These are phyloP conservation scores for Thinocorus orbignyianus DNA, from an alignment of 2,113 vertebrate genomes.

Conservation along the genomic window DNA sequence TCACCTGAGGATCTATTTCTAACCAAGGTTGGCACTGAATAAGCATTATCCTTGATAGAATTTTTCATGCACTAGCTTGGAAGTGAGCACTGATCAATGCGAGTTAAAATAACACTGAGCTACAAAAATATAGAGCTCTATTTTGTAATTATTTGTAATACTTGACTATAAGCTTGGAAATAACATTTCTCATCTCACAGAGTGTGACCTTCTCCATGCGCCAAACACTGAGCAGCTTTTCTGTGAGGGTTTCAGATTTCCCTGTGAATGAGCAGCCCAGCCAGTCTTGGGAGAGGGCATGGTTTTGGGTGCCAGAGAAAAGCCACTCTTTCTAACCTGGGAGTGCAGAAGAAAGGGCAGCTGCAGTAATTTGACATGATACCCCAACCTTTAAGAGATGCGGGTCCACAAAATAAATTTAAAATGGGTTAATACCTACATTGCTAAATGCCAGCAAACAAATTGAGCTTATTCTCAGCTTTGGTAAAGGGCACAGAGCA, in stretches of 20 bases:
- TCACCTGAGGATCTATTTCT: slow-evolving; percentile 26
- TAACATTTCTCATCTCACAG: not conserved
- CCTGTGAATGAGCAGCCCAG: not conserved
- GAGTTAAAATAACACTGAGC: not conserved
- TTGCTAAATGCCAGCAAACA: not conserved
- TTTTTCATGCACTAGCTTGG: not conserved
- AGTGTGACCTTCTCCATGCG: not conserved
- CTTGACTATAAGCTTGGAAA: slow-evolving; percentile 7
- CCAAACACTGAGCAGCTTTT: not conserved
- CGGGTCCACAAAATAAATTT: not conserved
- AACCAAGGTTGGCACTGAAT: not conserved
- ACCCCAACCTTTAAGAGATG: not conserved
- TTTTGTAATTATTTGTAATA: slow-evolving; percentile 11
- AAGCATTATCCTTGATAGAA: not conserved
- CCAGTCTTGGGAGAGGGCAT: not conserved
- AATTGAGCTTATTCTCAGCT: not conserved
- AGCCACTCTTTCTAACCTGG: not conserved
- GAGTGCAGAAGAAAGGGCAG: not conserved
- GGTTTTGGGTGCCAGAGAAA: not conserved
- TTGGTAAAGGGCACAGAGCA: not conserved
- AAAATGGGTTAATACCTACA: not conserved
- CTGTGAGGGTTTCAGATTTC: not conserved
- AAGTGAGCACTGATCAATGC: not conserved
- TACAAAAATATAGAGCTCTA: not conserved
- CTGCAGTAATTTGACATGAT: not conserved